These are phyloP conservation scores for Cantharis lateralis DNA, from an alignment of 2,888 invertebrate species.

Conservation along the genomic window DNA sequence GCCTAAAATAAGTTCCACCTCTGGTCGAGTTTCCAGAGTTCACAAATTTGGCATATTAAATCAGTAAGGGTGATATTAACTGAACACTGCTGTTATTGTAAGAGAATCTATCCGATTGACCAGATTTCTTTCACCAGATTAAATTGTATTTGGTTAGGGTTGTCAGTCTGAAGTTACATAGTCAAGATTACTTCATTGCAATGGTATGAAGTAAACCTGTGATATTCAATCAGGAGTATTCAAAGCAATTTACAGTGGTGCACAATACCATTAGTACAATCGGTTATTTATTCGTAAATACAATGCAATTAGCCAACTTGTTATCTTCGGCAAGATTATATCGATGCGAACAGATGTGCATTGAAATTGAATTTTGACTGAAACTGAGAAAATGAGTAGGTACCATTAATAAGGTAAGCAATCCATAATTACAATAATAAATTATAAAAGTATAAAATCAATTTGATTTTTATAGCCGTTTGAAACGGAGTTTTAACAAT, in stretches of 20 bases:
- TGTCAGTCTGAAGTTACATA: background rate
- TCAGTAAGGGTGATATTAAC: too few relatives aligned
- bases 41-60: too few relatives aligned
- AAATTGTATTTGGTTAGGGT: too few relatives aligned
- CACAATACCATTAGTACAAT: background rate
- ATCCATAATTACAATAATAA: background rate
- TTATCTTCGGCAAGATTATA: background rate
- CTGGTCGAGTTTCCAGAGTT: too few relatives aligned
- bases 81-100: too few relatives aligned
- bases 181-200: background rate
- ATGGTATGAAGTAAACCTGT: background rate
- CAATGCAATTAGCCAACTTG: background rate
- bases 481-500: background rate
- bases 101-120: too few relatives aligned
- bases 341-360: background rate
- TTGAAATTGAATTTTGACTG: too few relatives aligned
- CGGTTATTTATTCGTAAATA: background rate
- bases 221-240: background rate
- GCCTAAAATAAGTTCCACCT: too few relatives aligned
- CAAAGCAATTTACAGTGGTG: background rate
- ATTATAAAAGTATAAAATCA: background rate
- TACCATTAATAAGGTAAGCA: background rate
- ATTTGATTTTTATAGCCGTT: background rate
- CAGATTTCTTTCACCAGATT: too few relatives aligned
- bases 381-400: too few relatives aligned